Base-by-base conservation (phyloP, 2,888 invertebrate species). In the Orgyia antiqua region DNA sequence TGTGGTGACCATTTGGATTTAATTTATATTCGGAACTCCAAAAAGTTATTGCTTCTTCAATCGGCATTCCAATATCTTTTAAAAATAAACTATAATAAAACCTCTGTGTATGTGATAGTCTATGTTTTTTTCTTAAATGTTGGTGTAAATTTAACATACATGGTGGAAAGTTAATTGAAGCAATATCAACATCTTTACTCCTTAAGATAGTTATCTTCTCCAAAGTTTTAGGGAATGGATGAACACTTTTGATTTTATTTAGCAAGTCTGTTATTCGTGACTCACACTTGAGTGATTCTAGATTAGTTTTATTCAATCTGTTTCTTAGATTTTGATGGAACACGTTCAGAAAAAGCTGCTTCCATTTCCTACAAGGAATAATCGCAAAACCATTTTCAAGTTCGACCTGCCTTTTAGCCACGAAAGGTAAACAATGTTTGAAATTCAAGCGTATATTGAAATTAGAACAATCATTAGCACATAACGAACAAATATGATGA, bases 51-150 rank as follows among this genome's bases (percentile, higher is more conserved):
- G 92, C 88, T 58, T 92, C 90, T 34, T 89, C 79, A 13, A 92
- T 55, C 2, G 90, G 84, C 83, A 93, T 86, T 0, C 93, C 93
- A 52, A 90, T 88, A 47, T 92, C 92, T 78, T 93, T 93, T 28
- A 93, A 69, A 68, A 91, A 93, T 12, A 93, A 72, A 36, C 90
- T 92, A 45, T 91, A 91, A 49, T 89, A 87, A 51, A 92, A 91
- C 51, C 88, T 71, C 27, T 88, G 89, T 40, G 88, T 77, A 56
- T 93, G 92, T 10, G 88, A 84, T n/a, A 93, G 70, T 45, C 92
- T 87, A 56, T 93, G 92, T 28, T 77, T 87, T 7, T 58, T 67
- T 19, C 87, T 61, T 20, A 93, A 62, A 29, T 71, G 68, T 32
- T 59, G 55, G 51, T 91, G 89, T 26, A 92, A 73, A 51, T 89